Base-by-base conservation (phyloP, 2,888 invertebrate genomes). In the Spatulosminthurus flaviceps region DNA sequence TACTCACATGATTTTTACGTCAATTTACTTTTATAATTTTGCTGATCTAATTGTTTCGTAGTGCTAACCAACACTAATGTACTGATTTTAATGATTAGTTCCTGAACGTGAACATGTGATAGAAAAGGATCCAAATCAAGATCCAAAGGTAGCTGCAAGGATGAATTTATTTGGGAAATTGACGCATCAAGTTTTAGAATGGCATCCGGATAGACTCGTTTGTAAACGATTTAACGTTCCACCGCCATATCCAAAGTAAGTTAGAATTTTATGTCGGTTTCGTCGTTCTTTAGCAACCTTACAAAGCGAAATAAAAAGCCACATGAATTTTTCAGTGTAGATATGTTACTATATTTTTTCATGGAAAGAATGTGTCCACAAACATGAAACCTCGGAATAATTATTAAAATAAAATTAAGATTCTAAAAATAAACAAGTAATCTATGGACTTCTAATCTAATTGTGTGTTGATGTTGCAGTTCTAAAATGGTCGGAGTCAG, bases 211-310 rank as follows among this genome's bases (percentile, higher is more conserved):
- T 82, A 88, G 92, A 64, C 87, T 95, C 9, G 89, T 99, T 0
- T 97, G 96, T 87, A 95, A 94, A 87, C 90, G 97, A 66, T 98
- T 98, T 87, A 98, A 99, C 87, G 92, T 99, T 34, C 95, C 96
- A 0, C 93, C 97, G 87, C 95, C 97, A 0, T 92, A 91, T 82
- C 90, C 90, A 41, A 91, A 91, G 89, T 90, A 88, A 87, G 88
- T 66, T 19, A 28, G 19, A 5, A n/a, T 51, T 51, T 51, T 51
- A 4, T 51, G n/a, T n/a, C n/a, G n/a, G 4, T 16, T 51, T n/a
- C 51, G 9, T 34, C n/a, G 51, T 19, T 51, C 51, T 16, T 19
- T n/a, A n/a, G n/a, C 16, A 13, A 51, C 16, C 51, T 9, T 34
- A 34, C 9, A 9, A 34, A 4, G 4, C 5, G 9, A 34, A 34